phyloP scores from a whole-genome alignment of 2,888 invertebrate genomes.

The Loripinus fragilis region DNA sequence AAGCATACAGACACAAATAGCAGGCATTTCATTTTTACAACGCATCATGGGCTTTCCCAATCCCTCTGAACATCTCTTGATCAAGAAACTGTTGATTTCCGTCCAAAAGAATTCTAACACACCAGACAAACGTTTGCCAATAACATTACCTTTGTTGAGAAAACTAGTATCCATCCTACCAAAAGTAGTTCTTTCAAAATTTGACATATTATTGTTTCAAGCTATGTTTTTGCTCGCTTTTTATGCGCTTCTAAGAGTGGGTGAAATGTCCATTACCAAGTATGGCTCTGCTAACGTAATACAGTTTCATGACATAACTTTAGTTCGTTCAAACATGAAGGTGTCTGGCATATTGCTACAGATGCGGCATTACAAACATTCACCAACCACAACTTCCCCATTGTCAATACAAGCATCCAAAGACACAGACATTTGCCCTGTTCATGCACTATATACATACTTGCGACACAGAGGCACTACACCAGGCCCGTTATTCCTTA shows the following conservation, averaged over 20 bases:
- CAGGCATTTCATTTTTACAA: constrained; percentile 36
- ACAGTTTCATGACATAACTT: no score
- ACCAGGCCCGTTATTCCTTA: no score
- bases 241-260: constrained; percentile 14
- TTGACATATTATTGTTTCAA: not conserved
- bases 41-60: constrained; percentile 5
- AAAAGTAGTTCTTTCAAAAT: not conserved
- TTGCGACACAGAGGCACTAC: no score
- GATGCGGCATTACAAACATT: no score
- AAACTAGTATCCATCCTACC: not conserved
- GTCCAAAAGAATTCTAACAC: not conserved
- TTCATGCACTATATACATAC: no score
- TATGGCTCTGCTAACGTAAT: no score
- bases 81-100: constrained; percentile 34
- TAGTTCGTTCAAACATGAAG: no score
- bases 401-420: no score
- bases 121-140: not conserved
- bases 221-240: constrained; percentile 38
- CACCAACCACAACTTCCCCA: no score
- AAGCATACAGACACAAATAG: constrained; percentile 25
- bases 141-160: not conserved
- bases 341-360: no score
- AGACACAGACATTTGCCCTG: no score
- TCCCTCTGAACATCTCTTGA: constrained; percentile 25
- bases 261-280: not conserved